Base-by-base conservation (phyloP, 2,888 invertebrate genomes). In the Tromatobia lineatoria region DNA sequence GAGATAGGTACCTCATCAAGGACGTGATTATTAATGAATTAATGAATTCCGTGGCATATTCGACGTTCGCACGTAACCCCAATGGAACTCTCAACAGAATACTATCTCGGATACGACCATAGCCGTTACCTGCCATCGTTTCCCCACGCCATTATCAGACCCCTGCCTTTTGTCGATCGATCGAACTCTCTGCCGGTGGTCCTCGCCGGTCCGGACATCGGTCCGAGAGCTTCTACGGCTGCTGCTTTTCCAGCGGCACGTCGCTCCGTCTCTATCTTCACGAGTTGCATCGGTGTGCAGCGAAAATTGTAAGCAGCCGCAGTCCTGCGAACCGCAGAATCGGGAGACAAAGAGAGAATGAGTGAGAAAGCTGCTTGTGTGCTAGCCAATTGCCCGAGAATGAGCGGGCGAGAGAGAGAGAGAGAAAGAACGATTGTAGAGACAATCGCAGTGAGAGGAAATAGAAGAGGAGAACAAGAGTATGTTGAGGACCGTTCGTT, bases 1-100 rank as follows among this genome's bases (percentile, higher is more conserved):
- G 50, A 78, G 73, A 74, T 64, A 70, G 80, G 76, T 76, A 75
- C 78, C 64, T 79, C 70, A 84, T 81, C 74, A 81, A 81, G 70
- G 54, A 69, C 78, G 74, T 78, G 81, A 84, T 84, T 84, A 84
- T 81, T 84, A 81, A 81, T 81, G 78, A 81, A 81, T 84, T 81
- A 84, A 84, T 81, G 78, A 84, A 84, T 84, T 75, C 64, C 57
- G 61, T 64, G 57, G 73, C 70, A 59, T 75, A 81, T 75, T 79
- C 64, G 74, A 11, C 77, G 81, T 66, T 81, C 81, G 61, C 75
- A 54, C 69, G 57, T 74, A 71, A 29, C 7, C 74, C 11, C 23
- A 47, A 23, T 47, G 38, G 47, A 74, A 74, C 52, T 66, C 70
- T 64, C 59, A 23, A 74, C 61, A 20, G 57, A 73, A 59, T 77